phyloP scores from a whole-genome alignment of 2,888 invertebrate genomes.

The Vanessa cardui region DNA sequence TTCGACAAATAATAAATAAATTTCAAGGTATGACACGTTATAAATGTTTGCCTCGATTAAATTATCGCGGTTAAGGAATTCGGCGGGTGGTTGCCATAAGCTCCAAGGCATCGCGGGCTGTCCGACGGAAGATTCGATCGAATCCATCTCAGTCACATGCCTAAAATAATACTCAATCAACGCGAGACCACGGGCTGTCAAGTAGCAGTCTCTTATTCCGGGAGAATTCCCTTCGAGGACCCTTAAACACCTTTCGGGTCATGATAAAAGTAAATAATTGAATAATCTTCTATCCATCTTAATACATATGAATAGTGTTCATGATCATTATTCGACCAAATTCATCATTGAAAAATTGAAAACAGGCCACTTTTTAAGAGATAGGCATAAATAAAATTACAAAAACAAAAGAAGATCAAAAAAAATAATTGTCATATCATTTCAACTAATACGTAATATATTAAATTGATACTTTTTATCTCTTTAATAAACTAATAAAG shows the following conservation, averaged over 20 bases:
- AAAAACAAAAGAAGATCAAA: too few relatives aligned
- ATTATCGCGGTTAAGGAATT: constrained; percentile 6
- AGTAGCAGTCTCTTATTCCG: constrained; percentile 59
- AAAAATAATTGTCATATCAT: too few relatives aligned
- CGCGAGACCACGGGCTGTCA: constrained; percentile 54
- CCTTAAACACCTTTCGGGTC: background rate
- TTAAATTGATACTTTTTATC: too few relatives aligned
- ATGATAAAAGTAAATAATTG: constrained; percentile 3
- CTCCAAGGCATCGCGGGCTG: constrained; percentile 65
- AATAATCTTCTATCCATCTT: too few relatives aligned
- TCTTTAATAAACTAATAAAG: too few relatives aligned
- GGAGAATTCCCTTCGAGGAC: constrained; percentile 28
- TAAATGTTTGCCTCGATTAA: constrained; percentile 7
- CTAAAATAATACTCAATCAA: constrained; percentile 73
- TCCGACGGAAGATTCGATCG: constrained; percentile 71
- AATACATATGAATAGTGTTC: too few relatives aligned
- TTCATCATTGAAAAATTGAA: background rate
- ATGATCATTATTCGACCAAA: too few relatives aligned
- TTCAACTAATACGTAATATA: too few relatives aligned
- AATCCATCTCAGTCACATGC: constrained; percentile 80
- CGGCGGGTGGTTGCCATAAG: constrained; percentile 20
- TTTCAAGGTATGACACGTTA: background rate
- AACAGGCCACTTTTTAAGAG: too few relatives aligned
- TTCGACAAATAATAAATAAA: too few relatives aligned
- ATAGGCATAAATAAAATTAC: too few relatives aligned